Conservation (phyloP, 2,113 vertebrate species). For the Syngnathus scovelli region DNA sequence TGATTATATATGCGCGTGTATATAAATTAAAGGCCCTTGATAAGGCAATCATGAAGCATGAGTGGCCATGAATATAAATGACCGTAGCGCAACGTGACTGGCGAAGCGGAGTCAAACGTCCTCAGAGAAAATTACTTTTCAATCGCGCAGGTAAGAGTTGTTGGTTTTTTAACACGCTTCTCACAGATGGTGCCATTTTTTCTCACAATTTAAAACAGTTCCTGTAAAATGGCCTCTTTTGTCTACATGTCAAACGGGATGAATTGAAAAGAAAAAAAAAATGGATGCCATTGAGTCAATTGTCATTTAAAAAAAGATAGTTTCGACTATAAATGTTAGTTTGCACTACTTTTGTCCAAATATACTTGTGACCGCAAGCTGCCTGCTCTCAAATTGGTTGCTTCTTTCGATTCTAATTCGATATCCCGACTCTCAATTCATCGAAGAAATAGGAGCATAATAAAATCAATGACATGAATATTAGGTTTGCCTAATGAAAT, state of each 20-base stretch:
- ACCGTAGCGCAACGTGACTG: constrained; percentile 17
- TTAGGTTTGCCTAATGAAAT: constrained; percentile 1
- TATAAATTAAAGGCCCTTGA: constrained; percentile 41
- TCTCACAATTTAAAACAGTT: background rate
- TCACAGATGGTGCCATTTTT: background rate
- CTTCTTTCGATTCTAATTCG: background rate
- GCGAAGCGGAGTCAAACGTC: constrained; percentile 22
- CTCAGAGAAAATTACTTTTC: constrained; percentile 3
- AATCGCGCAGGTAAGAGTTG: background rate
- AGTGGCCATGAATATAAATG: constrained; percentile 47
- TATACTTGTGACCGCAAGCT: background rate
- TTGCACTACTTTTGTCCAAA: too few relatives aligned
- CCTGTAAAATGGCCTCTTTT: too few relatives aligned
- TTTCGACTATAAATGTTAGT: too few relatives aligned
- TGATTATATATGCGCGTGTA: constrained; percentile 47
- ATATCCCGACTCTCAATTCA: background rate
- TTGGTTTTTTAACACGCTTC: background rate
- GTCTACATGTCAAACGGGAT: background rate
- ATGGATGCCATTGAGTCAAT: too few relatives aligned
- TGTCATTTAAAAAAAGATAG: background rate
- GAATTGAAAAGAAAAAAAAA: too few relatives aligned
- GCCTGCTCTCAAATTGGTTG: background rate
- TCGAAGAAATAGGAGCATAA: background rate
- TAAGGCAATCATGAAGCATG: constrained; percentile 42
- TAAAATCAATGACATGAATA: background rate